Base-by-base conservation (phyloP, 2,113 vertebrate species). In the Rhabdornis inornatus region DNA sequence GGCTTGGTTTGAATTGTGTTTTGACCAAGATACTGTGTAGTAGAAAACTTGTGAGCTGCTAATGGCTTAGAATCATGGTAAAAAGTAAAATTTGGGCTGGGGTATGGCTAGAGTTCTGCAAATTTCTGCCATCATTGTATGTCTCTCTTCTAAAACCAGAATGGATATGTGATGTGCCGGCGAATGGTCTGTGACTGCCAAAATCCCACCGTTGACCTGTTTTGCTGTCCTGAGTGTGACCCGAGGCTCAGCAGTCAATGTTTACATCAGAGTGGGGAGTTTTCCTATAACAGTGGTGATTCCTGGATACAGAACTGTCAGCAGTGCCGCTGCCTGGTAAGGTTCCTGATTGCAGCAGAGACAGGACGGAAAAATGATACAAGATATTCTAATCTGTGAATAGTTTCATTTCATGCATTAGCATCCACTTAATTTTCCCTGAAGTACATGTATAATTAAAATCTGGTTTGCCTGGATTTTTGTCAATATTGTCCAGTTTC, bases 121-220 rank as follows among this genome's bases (percentile, higher is more conserved):
- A 5, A 39, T 90, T 83, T 89, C 40, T 94, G 45, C 56, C 39
- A 53, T 72, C 0, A 0, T 33, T 95, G 9, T 80, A 2, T 89
- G 57, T 65, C 50, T 95, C 49, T 88, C 40, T 92, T 95, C 76
- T n/a, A 22, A 77, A 30, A 72, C 23, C 96, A 99, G 99, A 98
- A 96, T 10, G 99, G 99, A 13, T 98, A 99, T 42, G 99, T 99
- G 89, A 99, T 99, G 99, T 99, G 99, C 64, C 98, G 99, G 27
- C 97, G 99, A 89, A 99, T 99, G 99, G 99, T 99, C 63, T 99
- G 99, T 87, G 99, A 99, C 97, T 99, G 99, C 87, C 99, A 99
- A 97, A 99, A 99, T 94, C 99, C 99, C 90, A 99, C 98, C 0
- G 99, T 99, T 69, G 99, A 99, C 96, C 98, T 99, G n/a, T 99